A percentile compares a stretch with the other conserved stretches of the same genome.
Evolutionary conservation across 2,113 vertebrate genomes (phyloP).

Genomic region (Perca fluviatilis): DNA sequence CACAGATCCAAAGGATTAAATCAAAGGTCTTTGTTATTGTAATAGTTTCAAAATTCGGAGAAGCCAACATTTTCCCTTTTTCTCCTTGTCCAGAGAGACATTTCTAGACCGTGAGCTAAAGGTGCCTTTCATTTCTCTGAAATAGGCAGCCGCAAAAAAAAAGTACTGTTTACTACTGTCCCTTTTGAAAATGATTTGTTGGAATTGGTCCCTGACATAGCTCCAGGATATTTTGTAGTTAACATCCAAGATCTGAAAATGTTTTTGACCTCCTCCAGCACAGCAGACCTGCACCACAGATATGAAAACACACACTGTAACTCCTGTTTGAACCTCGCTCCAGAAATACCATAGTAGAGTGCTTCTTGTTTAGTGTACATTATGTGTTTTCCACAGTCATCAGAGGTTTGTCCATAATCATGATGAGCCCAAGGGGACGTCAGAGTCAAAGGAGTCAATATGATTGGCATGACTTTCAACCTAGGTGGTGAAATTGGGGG

Average conservation of each 20-base stretch:
- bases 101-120: slow-evolving; percentile 58
- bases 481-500: slow-evolving; percentile 53
- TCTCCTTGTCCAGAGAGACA: slow-evolving; percentile 40
- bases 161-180: slow-evolving; percentile 71
- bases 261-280: slow-evolving; percentile 52
- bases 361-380: slow-evolving; percentile 35
- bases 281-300: slow-evolving; percentile 46
- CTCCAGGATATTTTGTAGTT: slow-evolving; percentile 78
- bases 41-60: slow-evolving; percentile 24
- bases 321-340: slow-evolving; percentile 57
- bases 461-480: slow-evolving; percentile 82
- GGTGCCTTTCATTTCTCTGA: slow-evolving; percentile 71
- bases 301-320: slow-evolving; percentile 52
- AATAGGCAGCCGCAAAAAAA: slow-evolving; percentile 47
- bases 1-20: slow-evolving; percentile 26
- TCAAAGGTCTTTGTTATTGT: slow-evolving; percentile 39
- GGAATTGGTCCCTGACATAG: slow-evolving; percentile 79
- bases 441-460: slow-evolving; percentile 75
- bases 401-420: slow-evolving; percentile 52
- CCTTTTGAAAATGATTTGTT: slow-evolving; percentile 81
- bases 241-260: slow-evolving; percentile 62
- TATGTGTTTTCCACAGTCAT: slow-evolving; percentile 46
- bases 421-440: slow-evolving; percentile 57
- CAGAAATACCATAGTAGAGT: slow-evolving; percentile 28
- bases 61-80: slow-evolving; percentile 34